A percentile compares a stretch with the other conserved stretches of the same genome.
Evolutionary conservation across 2,113 vertebrate genomes (phyloP).

Genomic region (Otis tarda): DNA sequence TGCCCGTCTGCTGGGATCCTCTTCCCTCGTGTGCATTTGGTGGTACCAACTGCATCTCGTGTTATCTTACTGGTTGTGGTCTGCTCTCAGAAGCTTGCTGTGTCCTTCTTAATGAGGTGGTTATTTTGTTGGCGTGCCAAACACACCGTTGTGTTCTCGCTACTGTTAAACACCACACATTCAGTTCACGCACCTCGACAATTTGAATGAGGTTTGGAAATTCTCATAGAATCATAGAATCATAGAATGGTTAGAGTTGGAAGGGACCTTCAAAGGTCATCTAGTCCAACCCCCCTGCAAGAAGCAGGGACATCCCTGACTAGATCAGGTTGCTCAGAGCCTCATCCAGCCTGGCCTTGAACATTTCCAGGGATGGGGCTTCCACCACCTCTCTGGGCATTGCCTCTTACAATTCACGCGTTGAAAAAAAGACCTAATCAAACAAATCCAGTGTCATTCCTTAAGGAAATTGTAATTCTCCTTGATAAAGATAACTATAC

Average conservation of each 20-base stretch:
- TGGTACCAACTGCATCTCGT: rapidly evolving
- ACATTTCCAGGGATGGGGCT: too few species aligned
- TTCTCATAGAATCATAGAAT: too few species aligned
- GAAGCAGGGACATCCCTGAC: too few species aligned
- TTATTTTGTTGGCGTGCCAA: not conserved
- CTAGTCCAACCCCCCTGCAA: too few species aligned
- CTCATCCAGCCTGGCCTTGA: too few species aligned
- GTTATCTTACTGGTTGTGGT: not conserved
- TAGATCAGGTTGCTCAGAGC: too few species aligned
- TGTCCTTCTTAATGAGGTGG: not conserved
- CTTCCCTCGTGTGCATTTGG: not conserved
- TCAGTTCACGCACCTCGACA: not conserved
- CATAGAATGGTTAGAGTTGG: too few species aligned
- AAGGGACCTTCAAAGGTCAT: too few species aligned
- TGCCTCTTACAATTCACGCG: not conserved
- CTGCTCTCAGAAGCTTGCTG: not conserved
- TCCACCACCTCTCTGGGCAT: too few species aligned
- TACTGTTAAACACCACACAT: too few species aligned
- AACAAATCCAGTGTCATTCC: not conserved
- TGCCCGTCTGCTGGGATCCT: not conserved
- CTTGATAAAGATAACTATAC: not conserved
- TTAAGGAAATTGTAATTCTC: not conserved
- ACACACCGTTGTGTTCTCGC: not conserved
- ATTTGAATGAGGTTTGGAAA: not conserved
- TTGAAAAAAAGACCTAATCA: not conserved